Evolutionary conservation across 2,888 invertebrate species (phyloP).

Genomic region (Thera obeliscata): DNA sequence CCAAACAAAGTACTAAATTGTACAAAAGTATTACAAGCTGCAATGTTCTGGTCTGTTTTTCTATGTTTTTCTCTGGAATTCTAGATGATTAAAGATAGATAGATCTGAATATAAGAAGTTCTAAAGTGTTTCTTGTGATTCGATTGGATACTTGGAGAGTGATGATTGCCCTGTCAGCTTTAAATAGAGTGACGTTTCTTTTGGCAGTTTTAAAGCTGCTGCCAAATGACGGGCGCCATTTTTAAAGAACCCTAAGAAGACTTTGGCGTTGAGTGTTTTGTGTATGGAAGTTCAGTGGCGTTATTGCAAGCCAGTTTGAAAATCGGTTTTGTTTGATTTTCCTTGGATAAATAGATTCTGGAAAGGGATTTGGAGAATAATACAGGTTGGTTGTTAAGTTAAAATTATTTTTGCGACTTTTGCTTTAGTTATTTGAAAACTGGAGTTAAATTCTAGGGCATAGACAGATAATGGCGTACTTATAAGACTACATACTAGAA

Average conservation of each 20-base stretch:
- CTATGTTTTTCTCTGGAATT: background rate
- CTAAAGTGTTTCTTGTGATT: no score
- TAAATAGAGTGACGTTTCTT: background rate
- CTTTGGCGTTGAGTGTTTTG: constrained; percentile 35
- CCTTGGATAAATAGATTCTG: constrained; percentile 17
- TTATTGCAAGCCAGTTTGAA: constrained; percentile 36
- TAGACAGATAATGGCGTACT: no score
- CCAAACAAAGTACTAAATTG: background rate
- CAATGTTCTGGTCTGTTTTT: background rate
- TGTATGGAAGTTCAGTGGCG: constrained; percentile 38
- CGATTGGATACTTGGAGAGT: no score
- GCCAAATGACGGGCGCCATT: background rate
- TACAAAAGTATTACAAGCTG: background rate
- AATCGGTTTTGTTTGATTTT: constrained; percentile 34
- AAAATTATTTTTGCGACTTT: background rate
- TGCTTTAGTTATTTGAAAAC: background rate
- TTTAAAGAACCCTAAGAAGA: background rate
- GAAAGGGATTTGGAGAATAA: constrained; percentile 2
- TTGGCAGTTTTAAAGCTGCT: background rate
- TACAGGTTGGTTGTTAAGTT: constrained; percentile 4
- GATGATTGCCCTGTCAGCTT: no score
- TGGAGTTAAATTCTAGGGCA: background rate
- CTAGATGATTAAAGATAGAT: no score
- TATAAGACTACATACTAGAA: no score
- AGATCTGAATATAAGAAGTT: no score